phyloP scores from a whole-genome alignment of 2,797 vertebrate species.

The Enoplosus armatus region DNA sequence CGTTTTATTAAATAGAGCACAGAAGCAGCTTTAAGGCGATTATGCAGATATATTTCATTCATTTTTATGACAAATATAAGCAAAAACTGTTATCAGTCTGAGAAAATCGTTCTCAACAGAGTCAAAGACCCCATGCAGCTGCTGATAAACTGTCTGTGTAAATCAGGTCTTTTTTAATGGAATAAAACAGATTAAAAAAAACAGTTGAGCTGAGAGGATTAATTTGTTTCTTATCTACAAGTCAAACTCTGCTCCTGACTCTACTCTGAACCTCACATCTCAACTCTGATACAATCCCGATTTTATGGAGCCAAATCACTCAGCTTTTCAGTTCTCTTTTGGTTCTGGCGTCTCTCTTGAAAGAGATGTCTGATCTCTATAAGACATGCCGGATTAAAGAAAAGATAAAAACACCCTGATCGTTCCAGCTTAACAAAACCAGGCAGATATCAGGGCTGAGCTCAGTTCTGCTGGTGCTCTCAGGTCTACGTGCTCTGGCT shows the following conservation, averaged over 20 bases:
- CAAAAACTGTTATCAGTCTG: background rate
- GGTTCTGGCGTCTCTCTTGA: background rate
- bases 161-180: background rate
- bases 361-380: background rate
- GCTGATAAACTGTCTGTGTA: constrained; percentile 16
- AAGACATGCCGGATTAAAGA: background rate
- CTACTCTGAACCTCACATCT: constrained; percentile 4
- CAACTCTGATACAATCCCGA: background rate
- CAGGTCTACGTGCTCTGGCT: background rate
- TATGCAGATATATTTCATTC: background rate
- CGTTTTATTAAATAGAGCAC: background rate
- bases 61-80: background rate
- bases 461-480: constrained; percentile 6
- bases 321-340: background rate
- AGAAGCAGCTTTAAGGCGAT: background rate
- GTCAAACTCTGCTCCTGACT: constrained; percentile 6
- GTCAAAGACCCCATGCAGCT: background rate
- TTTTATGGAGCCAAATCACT: no score
- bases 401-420: background rate
- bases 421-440: background rate
- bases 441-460: background rate
- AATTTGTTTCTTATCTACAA: constrained; percentile 8
- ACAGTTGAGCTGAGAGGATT: constrained; percentile 7
- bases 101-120: background rate
- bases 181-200: constrained; percentile 30